Conservation (phyloP, 2,888 invertebrate species). For the Bhutanitis thaidina region DNA sequence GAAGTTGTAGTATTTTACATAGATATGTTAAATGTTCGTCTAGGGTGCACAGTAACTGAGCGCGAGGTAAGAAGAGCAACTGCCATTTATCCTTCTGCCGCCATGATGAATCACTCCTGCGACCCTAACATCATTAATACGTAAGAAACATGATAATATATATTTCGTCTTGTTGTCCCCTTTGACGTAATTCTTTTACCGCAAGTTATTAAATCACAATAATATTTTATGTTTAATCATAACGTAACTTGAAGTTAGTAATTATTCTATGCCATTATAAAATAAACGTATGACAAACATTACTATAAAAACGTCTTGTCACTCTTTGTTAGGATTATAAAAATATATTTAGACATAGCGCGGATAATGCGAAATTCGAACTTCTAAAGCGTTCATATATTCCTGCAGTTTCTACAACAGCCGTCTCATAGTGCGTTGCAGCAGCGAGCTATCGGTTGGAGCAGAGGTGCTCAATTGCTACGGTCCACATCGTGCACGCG, state of each 20-base stretch:
- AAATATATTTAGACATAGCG: no score
- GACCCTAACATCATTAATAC: constrained; percentile 88
- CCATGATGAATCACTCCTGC: constrained; percentile 97
- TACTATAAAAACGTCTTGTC: no score
- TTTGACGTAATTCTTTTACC: no score
- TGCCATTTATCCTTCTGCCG: constrained; percentile 91
- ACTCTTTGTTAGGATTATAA: no score
- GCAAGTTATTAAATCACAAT: no score
- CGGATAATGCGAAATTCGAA: no score
- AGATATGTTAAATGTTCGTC: not conserved
- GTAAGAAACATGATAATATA: constrained; percentile 50
- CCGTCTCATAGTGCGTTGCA: constrained; percentile 84
- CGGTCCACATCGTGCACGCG: constrained; percentile 86
- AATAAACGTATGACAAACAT: no score
- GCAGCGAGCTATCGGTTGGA: constrained; percentile 80
- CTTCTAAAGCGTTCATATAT: not conserved
- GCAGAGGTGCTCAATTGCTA: constrained; percentile 93
- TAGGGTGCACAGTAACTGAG: constrained; percentile 47
- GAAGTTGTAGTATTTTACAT: no score
- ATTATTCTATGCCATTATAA: no score
- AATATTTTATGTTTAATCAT: no score
- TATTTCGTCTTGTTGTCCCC: no score
- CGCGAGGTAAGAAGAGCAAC: constrained; percentile 81
- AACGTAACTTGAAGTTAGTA: no score
- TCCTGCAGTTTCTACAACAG: constrained; percentile 85